phyloP scores from a whole-genome alignment of 2,113 vertebrate species.

The Lasiurus cinereus region DNA sequence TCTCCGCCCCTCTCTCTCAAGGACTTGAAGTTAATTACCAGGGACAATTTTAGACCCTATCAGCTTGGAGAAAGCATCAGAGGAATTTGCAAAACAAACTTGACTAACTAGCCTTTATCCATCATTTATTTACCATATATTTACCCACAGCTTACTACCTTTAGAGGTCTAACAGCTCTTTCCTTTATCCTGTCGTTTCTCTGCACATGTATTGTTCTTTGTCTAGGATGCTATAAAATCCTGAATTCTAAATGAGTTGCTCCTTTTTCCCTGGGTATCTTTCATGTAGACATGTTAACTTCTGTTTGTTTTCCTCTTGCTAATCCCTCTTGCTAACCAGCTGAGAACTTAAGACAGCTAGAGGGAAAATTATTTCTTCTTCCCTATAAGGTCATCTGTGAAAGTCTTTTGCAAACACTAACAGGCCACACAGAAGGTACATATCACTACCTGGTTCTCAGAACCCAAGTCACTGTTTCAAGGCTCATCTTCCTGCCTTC shows the following conservation, averaged over 20 bases:
- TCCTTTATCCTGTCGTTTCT: not conserved
- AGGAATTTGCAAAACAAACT: not conserved
- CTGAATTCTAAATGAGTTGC: not conserved
- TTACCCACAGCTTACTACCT: not conserved
- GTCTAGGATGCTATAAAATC: not conserved
- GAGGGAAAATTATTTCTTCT: not conserved
- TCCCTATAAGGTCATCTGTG: not conserved
- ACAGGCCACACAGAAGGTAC: not conserved
- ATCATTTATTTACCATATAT: not conserved
- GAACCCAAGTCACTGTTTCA: not conserved
- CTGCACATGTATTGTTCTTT: not conserved
- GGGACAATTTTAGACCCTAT: not conserved
- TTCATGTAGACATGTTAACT: not conserved
- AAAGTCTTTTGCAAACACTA: not conserved
- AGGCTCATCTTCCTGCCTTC: constrained; percentile 27
- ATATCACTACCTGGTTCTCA: not conserved
- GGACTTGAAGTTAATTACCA: not conserved
- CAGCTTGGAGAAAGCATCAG: not conserved
- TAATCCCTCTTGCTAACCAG: not conserved
- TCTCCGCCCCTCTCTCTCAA: not conserved
- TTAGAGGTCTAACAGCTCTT: not conserved
- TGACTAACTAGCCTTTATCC: not conserved
- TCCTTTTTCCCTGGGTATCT: not conserved
- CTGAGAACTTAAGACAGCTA: not conserved
- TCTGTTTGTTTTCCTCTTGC: constrained; percentile 3